Evolutionary conservation across 2,888 invertebrate species (phyloP), one percentile per base, ranked within the genome.

Genomic region (Epistrophella euchroma): DNA sequence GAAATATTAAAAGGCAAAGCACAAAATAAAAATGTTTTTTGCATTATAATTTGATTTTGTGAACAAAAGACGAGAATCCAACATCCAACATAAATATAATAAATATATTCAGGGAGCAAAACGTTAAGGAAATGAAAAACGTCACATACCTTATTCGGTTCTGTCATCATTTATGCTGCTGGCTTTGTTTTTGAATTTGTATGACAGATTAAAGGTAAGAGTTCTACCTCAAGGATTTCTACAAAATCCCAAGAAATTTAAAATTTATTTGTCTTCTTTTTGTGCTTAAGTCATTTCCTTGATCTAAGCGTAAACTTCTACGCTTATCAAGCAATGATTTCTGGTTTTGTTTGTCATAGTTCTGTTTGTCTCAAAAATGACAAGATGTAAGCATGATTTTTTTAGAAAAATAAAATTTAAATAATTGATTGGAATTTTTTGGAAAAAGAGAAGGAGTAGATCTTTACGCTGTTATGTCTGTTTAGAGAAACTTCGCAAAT

Each of bases 1-100:
- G 13, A 32, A 66, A 50, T 66, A 68, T 52, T 52, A 68, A 68
- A 68, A 52, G 15, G 35, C 35, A 68, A 52, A 47, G n/a, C 45
- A 50, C 35, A 43, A 40, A 43, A 66, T 35, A 37, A 22, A 52
- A 68, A n/a, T n/a, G n/a, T n/a, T 52, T 4, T 68, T 68, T 68
- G 52, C 50, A 68, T 66, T 47, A 52, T 68, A 68, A 68, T 68
- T 68, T 68, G 68, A 68, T 68, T 68, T 68, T 52, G n/a, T 52
- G 15, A 11, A 52, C 28, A 68, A n/a, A 45, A 35, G 47, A 66
- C 10, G 52, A 2, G 66, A 66, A 35, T 22, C 22, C 28, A 35
- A 37, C 50, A 47, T 58, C 19, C 35, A 43, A 7, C 22, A 17
- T 50, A 5, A 17, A 19, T 17, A 35, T 35, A 52, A 75, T 64